These are phyloP conservation scores for Catharus bicknelli DNA, from an alignment of 2,113 vertebrate species.

Conservation along the genomic window DNA sequence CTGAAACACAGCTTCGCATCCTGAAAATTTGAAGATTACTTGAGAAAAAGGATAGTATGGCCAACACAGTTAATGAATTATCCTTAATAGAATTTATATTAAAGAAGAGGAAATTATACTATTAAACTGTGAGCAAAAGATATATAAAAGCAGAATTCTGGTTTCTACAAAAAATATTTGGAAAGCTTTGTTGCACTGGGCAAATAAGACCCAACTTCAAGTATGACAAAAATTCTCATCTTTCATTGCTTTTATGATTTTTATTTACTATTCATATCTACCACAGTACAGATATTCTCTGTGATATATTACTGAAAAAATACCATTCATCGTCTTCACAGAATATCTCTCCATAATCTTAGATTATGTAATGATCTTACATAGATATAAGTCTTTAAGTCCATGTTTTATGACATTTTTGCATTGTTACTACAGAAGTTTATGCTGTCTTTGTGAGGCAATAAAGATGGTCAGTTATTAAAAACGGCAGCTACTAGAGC, in stretches of 20 bases:
- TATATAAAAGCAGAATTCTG: not conserved
- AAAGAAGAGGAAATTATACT: not conserved
- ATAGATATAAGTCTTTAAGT: not conserved
- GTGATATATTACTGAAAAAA: not conserved
- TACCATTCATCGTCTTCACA: not conserved
- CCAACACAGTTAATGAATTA: not conserved
- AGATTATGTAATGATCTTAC: too few relatives aligned
- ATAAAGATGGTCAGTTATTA: not conserved
- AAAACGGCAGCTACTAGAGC: not conserved
- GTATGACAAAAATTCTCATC: not conserved
- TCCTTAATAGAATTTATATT: not conserved
- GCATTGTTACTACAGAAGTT: not conserved
- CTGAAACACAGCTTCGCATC: not conserved
- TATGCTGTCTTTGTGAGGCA: not conserved
- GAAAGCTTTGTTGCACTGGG: not conserved
- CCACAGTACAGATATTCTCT: not conserved
- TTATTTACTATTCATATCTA: not conserved
- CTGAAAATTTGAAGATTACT: not conserved
- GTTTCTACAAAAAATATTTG: not conserved
- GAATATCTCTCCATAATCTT: not conserved
- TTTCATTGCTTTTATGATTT: not conserved
- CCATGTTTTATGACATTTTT: not conserved
- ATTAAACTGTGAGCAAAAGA: not conserved
- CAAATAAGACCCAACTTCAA: not conserved
- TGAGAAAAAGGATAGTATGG: not conserved